Percentiles rank a stretch among this genome's conserved stretches.
Conservation (phyloP, 2,888 invertebrate genomes). For the Macaria liturata region DNA sequence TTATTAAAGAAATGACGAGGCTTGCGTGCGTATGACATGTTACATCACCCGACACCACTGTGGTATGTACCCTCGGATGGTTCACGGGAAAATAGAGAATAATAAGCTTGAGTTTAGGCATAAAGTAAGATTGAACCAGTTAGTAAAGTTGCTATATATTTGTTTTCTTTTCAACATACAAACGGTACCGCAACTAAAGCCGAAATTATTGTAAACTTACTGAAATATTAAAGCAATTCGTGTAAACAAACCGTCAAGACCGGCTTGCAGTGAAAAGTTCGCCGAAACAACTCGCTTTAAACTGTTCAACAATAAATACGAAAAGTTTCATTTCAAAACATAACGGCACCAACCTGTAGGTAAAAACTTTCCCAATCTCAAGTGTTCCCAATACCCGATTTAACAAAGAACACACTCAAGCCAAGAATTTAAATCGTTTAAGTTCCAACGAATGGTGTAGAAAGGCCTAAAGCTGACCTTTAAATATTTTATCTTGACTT, state of each 20-base stretch:
- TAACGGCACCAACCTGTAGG: conserved; percentile 8
- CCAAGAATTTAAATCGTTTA: conserved; percentile 64
- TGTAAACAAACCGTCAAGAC: no score
- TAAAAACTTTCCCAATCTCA: conserved; percentile 23
- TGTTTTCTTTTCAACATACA: neutral
- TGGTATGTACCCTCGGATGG: conserved; percentile 31
- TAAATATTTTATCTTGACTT: conserved; percentile 80
- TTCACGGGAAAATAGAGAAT: conserved; percentile 10
- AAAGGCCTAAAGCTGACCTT: conserved; percentile 69
- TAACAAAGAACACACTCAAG: conserved; percentile 44
- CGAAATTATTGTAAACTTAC: no score
- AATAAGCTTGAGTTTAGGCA: neutral
- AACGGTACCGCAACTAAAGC: no score
- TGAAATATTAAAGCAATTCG: no score
- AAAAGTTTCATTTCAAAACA: conserved; percentile 4
- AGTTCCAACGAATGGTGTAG: conserved; percentile 55
- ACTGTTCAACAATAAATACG: conserved; percentile 3
- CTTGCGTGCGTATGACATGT: conserved; percentile 44
- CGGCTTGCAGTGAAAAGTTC: neutral
- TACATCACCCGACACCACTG: conserved; percentile 34
- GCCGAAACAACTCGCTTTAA: neutral
- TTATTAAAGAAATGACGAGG: conserved; percentile 44
- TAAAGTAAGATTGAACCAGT: conserved; percentile 2
- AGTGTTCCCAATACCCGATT: conserved; percentile 29
- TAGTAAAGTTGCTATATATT: neutral